Conservation (phyloP, 2,888 invertebrate species). For the Plebejus melissa region DNA sequence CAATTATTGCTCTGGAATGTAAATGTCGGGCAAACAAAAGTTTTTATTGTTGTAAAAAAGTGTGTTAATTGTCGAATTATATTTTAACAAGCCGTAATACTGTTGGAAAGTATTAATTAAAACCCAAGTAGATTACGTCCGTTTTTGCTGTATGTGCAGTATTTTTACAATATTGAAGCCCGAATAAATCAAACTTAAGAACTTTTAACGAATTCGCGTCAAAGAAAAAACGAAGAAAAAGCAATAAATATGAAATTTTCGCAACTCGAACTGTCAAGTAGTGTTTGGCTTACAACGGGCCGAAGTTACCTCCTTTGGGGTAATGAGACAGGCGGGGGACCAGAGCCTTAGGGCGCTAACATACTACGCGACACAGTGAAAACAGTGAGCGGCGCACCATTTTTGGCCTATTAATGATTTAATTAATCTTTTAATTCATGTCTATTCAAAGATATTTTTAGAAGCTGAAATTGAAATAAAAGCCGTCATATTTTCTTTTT, state of each 20-base stretch:
- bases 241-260: conserved; percentile 12
- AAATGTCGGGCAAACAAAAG: background rate
- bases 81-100: background rate
- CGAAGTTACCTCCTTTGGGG: background rate
- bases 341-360: background rate
- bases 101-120: background rate
- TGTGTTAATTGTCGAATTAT: background rate
- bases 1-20: conserved; percentile 2
- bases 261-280: conserved; percentile 3
- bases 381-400: too few species aligned
- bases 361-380: background rate
- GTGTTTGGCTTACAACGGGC: background rate
- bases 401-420: too few species aligned
- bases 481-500: too few species aligned
- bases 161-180: background rate
- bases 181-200: background rate
- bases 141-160: background rate
- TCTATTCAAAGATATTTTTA: too few species aligned
- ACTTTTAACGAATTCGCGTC: background rate
- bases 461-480: too few species aligned
- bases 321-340: conserved; percentile 2
- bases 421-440: too few species aligned
- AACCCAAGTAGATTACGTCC: background rate
- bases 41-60: background rate
- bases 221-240: background rate